Evolutionary conservation across 2,113 vertebrate species (phyloP), one percentile per base, ranked within the genome.

Genomic region (Cyprinodon brontotheroides): DNA sequence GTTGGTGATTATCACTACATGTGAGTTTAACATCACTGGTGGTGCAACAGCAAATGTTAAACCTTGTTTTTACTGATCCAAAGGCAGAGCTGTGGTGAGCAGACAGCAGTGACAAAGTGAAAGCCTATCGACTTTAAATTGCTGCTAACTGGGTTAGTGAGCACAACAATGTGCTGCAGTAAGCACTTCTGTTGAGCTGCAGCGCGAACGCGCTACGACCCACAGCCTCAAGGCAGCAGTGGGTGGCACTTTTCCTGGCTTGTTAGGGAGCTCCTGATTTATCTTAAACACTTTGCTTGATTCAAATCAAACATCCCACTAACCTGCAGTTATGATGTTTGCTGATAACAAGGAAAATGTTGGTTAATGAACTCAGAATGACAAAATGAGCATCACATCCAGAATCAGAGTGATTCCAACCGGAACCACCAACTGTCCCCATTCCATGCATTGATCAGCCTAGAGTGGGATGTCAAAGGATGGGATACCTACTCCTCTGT

Each of bases 131-230:
- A 92, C 89, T 77, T 79, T 17, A 84, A 74, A 76, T 86, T 74
- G 70, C 36, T 74, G 74, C 61, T 81, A 91, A 90, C 84, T 86
- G 81, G 85, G 89, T 90, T 90, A 90, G 82, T 70, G 80, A 86
- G 78, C 75, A 50, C 74, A 63, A 76, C 79, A 87, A 86, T 89
- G 61, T 87, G 86, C 89, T 73, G 72, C 70, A 76, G 82, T 85
- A 78, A 90, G 91, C 87, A 80, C 72, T 82, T n/a, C 75, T 88
- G 82, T 77, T 75, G 57, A 74, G 80, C 61, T 76, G 81, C 77
- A 78, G 79, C 81, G 73, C 63, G 43, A 48, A 70, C 48, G n/a
- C 4, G 64, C 62, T 47, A 47, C 40, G 53, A 61, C 45, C 61
- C 4, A n/a, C 7, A 48, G 36, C 59, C 82, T 82, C 50, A 41